Evolutionary conservation across 2,888 invertebrate genomes (phyloP).

Genomic region (Desoria tigrina): DNA sequence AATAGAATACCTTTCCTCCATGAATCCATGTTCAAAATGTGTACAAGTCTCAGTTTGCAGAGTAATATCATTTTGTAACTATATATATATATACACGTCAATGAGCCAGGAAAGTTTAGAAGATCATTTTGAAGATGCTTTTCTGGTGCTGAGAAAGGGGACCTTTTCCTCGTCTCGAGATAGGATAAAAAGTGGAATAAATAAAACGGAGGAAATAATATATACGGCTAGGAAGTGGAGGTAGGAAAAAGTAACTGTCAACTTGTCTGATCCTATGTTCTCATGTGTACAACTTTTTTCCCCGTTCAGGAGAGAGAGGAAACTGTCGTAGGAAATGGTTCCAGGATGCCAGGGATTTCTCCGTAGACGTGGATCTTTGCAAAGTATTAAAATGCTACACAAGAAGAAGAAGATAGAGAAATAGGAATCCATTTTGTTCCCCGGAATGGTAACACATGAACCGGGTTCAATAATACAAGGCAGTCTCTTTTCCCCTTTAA

Average conservation of each 20-base stretch:
- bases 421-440: conserved; percentile 43
- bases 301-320: not conserved
- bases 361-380: no score
- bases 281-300: conserved; percentile 3
- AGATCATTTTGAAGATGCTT: no score
- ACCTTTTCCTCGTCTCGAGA: not conserved
- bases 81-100: no score
- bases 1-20: conserved; percentile 10
- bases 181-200: no score
- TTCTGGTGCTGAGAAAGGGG: not conserved
- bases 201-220: no score
- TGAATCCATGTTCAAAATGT: no score
- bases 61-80: no score
- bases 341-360: no score
- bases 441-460: conserved; percentile 24
- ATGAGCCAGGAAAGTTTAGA: no score
- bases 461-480: not conserved
- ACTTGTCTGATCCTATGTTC: not conserved
- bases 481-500: conserved; percentile 10
- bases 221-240: not conserved
- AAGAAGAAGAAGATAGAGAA: conserved; percentile 18
- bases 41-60: no score
- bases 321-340: no score
- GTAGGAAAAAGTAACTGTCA: conserved; percentile 14
- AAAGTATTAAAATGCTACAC: no score